Base-by-base conservation (phyloP, 2,797 vertebrate species). In the Apogon talboti region DNA sequence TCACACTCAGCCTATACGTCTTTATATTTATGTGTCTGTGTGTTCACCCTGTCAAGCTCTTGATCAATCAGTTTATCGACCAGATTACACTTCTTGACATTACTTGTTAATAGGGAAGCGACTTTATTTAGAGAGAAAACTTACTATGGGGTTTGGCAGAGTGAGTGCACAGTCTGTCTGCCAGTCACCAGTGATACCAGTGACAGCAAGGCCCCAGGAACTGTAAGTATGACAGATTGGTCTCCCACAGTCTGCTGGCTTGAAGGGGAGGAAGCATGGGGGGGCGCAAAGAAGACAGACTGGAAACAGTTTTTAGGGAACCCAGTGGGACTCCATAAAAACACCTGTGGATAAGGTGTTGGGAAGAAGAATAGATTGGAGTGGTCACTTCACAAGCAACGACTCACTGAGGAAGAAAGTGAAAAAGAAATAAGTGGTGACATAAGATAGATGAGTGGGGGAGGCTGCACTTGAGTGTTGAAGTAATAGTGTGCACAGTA, bases 401-500 rank as follows among this genome's bases (percentile, higher is more conserved):
- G 30, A 46, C 57, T 65, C 44, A 73, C n/a, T 50, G 43, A 78
- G 28, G 54, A 76, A 61, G 58, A 76, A 79, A 60, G 44, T 70
- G 57, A 60, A 79, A 85, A 85, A 78, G 46, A 71, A 78, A 76
- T 54, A 30, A 62, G 66, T 2, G 30, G 63, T 45, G 75, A 42
- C 74, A 78, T 72, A 62, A 59, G 68, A 69, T 66, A 74, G 58
- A 72, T 59, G 69, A 64, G 63, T 72, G 69, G 58, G 51, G 81
- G 76, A 74, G 45, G 53, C 66, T 59, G 66, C 14, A 12, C 16
- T 11, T 30, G 11, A 71, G 78, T 38, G 63, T 40, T 48, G 48
- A 87, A 83, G 77, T 58, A 76, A 81, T 19, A 57, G 61, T 81
- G 66, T 4, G 24, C 84, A 74, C 85, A 84, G 83, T 64, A 55